Evolutionary conservation across 2,797 vertebrate species (phyloP), one percentile per base, ranked within the genome.

Genomic region (Sebastes wilsoni): DNA sequence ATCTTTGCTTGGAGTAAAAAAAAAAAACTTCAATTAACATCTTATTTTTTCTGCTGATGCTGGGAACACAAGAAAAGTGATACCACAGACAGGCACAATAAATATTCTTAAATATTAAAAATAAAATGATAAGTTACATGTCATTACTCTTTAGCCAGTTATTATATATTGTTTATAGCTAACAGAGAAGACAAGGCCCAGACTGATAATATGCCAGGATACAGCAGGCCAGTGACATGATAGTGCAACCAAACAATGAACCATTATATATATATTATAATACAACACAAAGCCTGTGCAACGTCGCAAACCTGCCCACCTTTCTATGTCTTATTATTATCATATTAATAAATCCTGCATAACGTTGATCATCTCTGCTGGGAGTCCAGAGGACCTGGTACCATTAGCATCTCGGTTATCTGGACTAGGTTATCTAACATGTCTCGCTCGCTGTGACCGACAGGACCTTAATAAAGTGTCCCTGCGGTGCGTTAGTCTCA

Each of bases 201-300:
- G 14, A 34, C 11, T 46, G 2, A 28, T 6, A 6, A 28, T 14
- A 8, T 8, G n/a, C 23, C 52, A 54, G 2, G 27, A 25, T 32
- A 22, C 9, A 70, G 55, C 49, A 81, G 66, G 69, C 61, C 67
- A 73, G 20, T 66, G 38, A 58, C 85, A 86, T 83, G 76, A 80
- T 84, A 79, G 12, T 69, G 52, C 67, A 86, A 62, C 16, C 55
- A 30, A 5, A 42, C 4, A 58, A 28, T 20, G 2, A 11, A 49
- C 22, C 10, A 27, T 49, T 13, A 60, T 8, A 54, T 36, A 14
- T 23, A 38, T 11, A 34, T n/a, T 38, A 27, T 5, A 38, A 5
- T 8, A 9, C 7, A 58, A 28, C 4, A 59, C 5, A 22, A 25
- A 34, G 8, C 16, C 7, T 42, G 12, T 36, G 0, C 12, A 14